phyloP scores from a whole-genome alignment of 2,888 invertebrate genomes.

The Pardosa pseudoannulata region DNA sequence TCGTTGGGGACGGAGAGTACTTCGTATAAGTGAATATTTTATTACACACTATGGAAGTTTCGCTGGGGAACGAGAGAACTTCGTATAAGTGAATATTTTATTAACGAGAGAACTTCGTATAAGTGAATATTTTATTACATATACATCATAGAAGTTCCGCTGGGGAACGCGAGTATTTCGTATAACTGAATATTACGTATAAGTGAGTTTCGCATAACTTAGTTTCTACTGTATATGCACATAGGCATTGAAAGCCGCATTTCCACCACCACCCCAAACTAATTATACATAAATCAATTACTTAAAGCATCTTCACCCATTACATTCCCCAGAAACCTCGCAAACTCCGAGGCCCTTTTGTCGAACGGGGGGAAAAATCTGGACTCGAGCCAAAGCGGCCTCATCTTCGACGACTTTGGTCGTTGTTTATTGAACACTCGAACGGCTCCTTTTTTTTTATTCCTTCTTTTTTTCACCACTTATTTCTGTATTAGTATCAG shows the following conservation, averaged over 20 bases:
- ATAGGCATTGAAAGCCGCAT: neutral
- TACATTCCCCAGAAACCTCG: neutral
- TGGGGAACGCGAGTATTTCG: too few relatives aligned
- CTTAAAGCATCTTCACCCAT: neutral
- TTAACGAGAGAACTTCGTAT: too few relatives aligned
- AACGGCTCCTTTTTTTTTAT: neutral
- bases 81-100: too few relatives aligned
- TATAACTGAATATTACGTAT: too few relatives aligned
- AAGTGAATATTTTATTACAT: too few relatives aligned
- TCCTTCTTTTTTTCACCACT: neutral
- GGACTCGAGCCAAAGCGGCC: neutral
- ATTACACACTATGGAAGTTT: too few relatives aligned
- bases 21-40: too few relatives aligned
- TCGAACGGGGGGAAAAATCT: neutral
- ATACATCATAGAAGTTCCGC: too few relatives aligned
- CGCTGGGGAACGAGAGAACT: too few relatives aligned
- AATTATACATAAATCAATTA: constrained; percentile 6
- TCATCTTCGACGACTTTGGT: neutral
- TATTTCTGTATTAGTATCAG: neutral
- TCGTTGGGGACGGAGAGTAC: too few relatives aligned
- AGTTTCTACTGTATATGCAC: too few relatives aligned
- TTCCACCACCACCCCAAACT: neutral
- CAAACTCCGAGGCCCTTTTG: neutral
- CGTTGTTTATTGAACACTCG: constrained; percentile 2
- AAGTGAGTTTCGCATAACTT: too few relatives aligned